Percentiles rank a stretch among this genome's conserved stretches.
Evolutionary conservation across 1,140 invertebrate genomes (phyloP).

Genomic region (Steinernema feltiae): DNA sequence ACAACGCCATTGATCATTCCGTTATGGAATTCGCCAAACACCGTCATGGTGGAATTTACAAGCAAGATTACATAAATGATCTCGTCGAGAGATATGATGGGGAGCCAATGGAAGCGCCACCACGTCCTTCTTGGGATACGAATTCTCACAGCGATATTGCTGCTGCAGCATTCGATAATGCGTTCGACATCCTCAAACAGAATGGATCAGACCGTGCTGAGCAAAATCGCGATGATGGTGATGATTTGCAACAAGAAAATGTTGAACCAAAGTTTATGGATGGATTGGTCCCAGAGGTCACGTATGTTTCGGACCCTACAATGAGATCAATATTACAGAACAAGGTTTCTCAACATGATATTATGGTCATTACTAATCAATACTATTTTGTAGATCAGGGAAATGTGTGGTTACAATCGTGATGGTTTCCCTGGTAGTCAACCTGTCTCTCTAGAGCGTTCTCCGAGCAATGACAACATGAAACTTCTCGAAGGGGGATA

Average conservation of each 20-base stretch:
- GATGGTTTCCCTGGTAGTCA: constrained; percentile 88
- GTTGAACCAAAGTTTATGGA: constrained; percentile 57
- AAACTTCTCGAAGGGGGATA: constrained; percentile 73
- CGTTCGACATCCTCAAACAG: not conserved
- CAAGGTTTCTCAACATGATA: too few species aligned
- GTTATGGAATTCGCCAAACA: constrained; percentile 70
- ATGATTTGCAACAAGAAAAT: not conserved
- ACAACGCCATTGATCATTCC: constrained; percentile 74
- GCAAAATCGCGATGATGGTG: too few species aligned
- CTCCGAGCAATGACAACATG: constrained; percentile 71
- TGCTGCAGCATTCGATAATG: not conserved
- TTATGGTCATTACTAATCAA: constrained; percentile 17
- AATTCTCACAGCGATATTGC: not conserved
- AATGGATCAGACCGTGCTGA: not conserved
- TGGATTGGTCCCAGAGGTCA: constrained; percentile 58
- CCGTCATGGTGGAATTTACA: constrained; percentile 68
- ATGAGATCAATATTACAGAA: constrained; percentile 27
- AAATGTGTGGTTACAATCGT: constrained; percentile 57
- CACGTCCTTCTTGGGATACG: constrained; percentile 47
- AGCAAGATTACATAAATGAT: constrained; percentile 65
- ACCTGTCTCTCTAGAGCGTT: constrained; percentile 79
- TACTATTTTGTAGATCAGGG: constrained; percentile 28
- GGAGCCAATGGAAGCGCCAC: constrained; percentile 28
- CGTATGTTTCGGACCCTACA: constrained; percentile 47
- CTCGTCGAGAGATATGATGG: constrained; percentile 44